A percentile compares a stretch with the other conserved stretches of the same genome.
Evolutionary conservation across 30 jellyfish, hydroid and myxozoan species (phyloP).

Genomic region (Mastigias papua): DNA sequence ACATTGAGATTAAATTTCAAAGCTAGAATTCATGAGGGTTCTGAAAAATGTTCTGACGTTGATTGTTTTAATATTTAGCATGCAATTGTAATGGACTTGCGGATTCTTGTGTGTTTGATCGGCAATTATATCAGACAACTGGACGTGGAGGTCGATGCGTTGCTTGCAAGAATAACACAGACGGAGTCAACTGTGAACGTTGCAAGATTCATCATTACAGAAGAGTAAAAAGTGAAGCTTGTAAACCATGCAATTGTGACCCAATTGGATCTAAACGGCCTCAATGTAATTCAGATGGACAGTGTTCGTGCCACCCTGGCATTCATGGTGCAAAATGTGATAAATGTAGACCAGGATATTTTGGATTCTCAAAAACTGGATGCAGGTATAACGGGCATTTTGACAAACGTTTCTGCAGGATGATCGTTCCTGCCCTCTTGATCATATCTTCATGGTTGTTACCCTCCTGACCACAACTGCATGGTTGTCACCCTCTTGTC

Average conservation of each 20-base stretch:
- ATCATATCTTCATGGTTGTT: too few relatives aligned
- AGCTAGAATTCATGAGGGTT: too few relatives aligned
- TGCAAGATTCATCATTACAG: constrained; percentile 91
- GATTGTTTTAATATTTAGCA: constrained; percentile 33
- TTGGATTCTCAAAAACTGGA: constrained; percentile 87
- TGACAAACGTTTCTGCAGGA: not conserved
- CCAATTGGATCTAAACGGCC: constrained; percentile 89
- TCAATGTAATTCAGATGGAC: constrained; percentile 89
- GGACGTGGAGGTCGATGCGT: constrained; percentile 97
- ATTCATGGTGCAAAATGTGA: constrained; percentile 91
- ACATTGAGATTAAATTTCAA: too few relatives aligned
- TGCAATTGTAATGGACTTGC: constrained; percentile 96
- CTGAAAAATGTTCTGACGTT: too few relatives aligned
- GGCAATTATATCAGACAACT: constrained; percentile 61
- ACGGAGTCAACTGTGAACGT: constrained; percentile 90
- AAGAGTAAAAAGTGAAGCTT: constrained; percentile 63
- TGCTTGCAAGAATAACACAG: constrained; percentile 92
- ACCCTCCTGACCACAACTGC: too few relatives aligned
- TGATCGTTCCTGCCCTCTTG: too few relatives aligned
- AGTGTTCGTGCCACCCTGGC: constrained; percentile 92
- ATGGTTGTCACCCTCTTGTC: too few relatives aligned
- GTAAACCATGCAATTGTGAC: constrained; percentile 94
- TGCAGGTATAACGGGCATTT: constrained; percentile 71
- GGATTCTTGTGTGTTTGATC: constrained; percentile 93
- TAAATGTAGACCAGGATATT: constrained; percentile 85